Base-by-base conservation (phyloP, 2,113 vertebrate species). In the Dendrocopos noguchii region DNA sequence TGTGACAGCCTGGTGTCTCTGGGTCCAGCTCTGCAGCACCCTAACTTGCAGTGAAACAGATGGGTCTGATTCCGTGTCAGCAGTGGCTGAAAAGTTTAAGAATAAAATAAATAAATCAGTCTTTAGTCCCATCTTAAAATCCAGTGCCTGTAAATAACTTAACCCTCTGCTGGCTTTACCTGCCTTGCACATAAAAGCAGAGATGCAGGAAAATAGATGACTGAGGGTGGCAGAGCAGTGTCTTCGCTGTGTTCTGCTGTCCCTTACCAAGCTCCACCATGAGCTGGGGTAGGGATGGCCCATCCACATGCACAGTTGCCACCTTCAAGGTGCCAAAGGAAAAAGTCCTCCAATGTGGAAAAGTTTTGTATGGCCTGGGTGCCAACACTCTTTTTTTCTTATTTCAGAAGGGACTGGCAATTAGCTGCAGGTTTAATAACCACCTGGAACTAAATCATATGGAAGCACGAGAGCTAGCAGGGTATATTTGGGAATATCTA, bases 401-500 rank as follows among this genome's bases (percentile, higher is more conserved):
- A 20, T 67, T 79, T 66, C 24, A 60, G 55, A 92, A 95, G 71
- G 61, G 57, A 79, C 78, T 68, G 42, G 60, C 61, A 94, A 46
- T 93, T 79, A 92, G 84, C 93, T 85, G 86, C 59, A 79, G 53
- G 63, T 85, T 67, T 87, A 91, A 83, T 77, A 24, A 4, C 92
- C 90, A 94, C 95, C 90, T 96, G 83, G 93, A 96, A 93, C 94
- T 92, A 92, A 91, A 92, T 84, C 22, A 6, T 61, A 47, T 19
- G 73, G 77, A 95, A 80, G 60, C 64, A 86, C 52, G 17, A 87
- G 80, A 94, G 94, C 85, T 84, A 94, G 90, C 66, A 87, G 66
- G 87, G 60, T 84, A 63, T 81, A 92, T 87, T 96, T 93, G 85
- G 90, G 89, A 96, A 92, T 96, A 96, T 90, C 84, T 93, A 57